These are phyloP conservation scores for Molothrus ater DNA, from an alignment of 2,797 vertebrate genomes.

Conservation along the genomic window DNA sequence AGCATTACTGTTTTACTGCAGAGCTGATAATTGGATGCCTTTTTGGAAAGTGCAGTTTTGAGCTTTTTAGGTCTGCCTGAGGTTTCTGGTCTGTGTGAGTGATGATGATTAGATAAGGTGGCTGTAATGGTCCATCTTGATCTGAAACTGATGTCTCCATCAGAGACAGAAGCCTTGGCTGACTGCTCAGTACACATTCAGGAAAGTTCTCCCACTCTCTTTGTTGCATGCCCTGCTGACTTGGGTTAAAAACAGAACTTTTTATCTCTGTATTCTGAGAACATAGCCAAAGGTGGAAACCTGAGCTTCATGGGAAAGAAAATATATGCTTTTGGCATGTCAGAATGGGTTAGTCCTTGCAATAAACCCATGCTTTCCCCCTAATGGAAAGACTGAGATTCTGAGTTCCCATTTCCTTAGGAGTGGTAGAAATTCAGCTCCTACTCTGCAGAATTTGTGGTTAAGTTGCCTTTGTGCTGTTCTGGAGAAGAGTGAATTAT, in stretches of 20 bases:
- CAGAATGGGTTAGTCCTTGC: not conserved
- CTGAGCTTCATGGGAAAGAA: constrained; percentile 22
- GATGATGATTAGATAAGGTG: not conserved
- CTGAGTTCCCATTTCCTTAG: not conserved
- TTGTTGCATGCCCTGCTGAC: not conserved
- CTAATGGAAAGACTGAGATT: not conserved
- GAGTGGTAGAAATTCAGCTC: not conserved
- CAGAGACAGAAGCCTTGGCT: not conserved
- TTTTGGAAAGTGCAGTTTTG: not conserved
- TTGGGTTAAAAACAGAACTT: not conserved
- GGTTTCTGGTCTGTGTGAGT: not conserved
- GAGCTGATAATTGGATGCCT: not conserved
- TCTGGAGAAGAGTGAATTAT: not conserved
- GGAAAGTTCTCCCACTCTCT: not conserved
- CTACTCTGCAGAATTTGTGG: not conserved
- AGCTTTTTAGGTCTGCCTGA: not conserved
- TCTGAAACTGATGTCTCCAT: not conserved
- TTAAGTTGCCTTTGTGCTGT: not conserved
- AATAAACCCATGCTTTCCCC: not conserved
- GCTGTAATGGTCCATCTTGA: not conserved
- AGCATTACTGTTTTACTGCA: not conserved
- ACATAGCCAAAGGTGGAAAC: not conserved
- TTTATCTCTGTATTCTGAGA: not conserved
- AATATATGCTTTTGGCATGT: not conserved
- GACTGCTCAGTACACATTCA: not conserved